phyloP scores from a whole-genome alignment of 2,113 vertebrate species.

The Martes martes region DNA sequence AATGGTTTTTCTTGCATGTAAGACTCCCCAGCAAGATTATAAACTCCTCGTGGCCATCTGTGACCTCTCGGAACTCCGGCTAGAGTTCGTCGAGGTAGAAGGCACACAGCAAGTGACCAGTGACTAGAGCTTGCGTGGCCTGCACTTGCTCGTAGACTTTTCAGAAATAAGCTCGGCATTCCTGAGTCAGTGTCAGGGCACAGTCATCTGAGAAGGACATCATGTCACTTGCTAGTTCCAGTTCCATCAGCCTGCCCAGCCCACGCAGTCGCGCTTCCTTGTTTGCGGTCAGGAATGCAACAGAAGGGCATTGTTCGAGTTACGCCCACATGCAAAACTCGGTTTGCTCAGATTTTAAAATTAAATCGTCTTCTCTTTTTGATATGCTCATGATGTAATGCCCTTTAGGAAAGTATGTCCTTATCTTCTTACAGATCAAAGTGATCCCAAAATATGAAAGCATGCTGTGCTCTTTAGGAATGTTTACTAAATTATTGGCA shows the following conservation, averaged over 20 bases:
- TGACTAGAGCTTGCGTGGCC: background rate
- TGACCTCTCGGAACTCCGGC: background rate
- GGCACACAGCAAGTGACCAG: background rate
- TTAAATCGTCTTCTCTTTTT: conserved; percentile 42
- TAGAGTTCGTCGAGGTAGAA: background rate
- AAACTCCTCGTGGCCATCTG: background rate
- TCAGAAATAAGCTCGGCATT: conserved; percentile 49
- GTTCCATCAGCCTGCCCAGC: conserved; percentile 49
- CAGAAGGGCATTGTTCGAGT: conserved; percentile 62
- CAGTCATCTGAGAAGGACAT: conserved; percentile 25
- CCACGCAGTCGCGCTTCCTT: conserved; percentile 31
- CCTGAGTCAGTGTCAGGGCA: background rate
- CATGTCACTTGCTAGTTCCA: background rate
- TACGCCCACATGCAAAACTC: conserved; percentile 14
- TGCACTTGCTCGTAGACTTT: background rate
- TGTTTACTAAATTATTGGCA: background rate
- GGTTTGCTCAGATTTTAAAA: conserved; percentile 52
- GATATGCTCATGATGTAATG: conserved; percentile 20
- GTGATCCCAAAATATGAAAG: conserved; percentile 39
- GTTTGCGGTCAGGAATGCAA: conserved; percentile 63
- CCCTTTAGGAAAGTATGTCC: background rate
- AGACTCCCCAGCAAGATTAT: background rate
- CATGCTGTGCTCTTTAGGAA: conserved; percentile 25
- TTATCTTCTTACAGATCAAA: conserved; percentile 40
- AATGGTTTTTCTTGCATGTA: background rate